Evolutionary conservation across 2,797 vertebrate species (phyloP), one percentile per base, ranked within the genome.

Genomic region (Melanotaenia pygmaea): DNA sequence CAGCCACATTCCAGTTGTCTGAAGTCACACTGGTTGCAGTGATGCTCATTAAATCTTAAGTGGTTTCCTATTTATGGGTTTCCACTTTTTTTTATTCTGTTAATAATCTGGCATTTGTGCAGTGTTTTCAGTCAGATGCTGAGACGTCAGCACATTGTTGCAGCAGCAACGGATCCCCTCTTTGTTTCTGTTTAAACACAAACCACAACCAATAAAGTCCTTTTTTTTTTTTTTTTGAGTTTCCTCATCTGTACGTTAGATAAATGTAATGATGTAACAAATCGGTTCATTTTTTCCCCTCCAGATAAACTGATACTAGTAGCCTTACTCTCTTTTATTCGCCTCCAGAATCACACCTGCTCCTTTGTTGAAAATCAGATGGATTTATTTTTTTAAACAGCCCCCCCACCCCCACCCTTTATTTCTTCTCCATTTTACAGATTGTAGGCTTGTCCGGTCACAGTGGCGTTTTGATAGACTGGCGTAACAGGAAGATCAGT

Each of bases 241-340:
- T 76, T 70, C 59, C 60, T 57, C 45, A 51, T 0, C 34, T 79
- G 72, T 74, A 26, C 75, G 56, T 70, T 63, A 40, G 60, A 73
- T 56, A 75, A 37, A 45, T 38, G 76, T 56, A 47, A 61, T 34
- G 34, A 67, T 40, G 37, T 72, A 50, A 74, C 50, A 77, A 70
- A 64, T 63, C 66, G 4, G 5, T 47, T 45, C n/a, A 28, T 28
- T 56, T 34, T 59, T 47, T 18, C 35, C 18, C 45, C 37, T 62
- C 51, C 56, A 60, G 63, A 64, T 61, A 71, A 59, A 83, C 59
- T 24, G 61, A 66, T 74, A 87, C 91, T 89, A 83, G 85, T 90
- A 93, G 90, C 93, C 92, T 92, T 93, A 92, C 69, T 67, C 81
- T 87, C 67, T 71, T 74, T 68, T 34, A 18, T 68, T 58, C 79